A percentile compares a stretch with the other conserved stretches of the same genome.
Evolutionary conservation across 2,113 vertebrate species (phyloP).

Genomic region (Anoplopoma fimbria): DNA sequence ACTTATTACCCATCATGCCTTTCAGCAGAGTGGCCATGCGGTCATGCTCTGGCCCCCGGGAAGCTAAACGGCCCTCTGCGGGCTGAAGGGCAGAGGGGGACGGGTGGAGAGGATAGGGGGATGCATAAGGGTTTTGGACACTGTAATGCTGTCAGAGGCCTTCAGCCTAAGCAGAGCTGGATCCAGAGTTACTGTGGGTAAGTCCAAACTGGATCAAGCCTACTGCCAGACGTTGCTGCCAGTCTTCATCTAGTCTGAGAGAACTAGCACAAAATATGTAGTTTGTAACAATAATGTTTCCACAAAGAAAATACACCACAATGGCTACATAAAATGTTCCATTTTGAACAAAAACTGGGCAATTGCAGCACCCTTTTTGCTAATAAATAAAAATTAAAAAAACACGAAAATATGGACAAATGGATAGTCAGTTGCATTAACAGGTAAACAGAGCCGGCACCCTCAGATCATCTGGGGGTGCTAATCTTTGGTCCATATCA

Average conservation of each 20-base stretch:
- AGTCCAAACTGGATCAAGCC: constrained; percentile 5
- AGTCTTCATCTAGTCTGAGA: not conserved
- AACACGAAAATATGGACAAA: not conserved
- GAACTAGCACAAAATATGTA: not conserved
- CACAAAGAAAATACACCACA: not conserved
- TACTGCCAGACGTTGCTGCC: constrained; percentile 14
- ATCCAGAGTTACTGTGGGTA: constrained; percentile 15
- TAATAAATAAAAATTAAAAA: constrained; percentile 6
- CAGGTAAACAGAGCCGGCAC: not conserved
- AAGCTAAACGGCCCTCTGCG: constrained; percentile 75
- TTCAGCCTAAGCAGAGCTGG: constrained; percentile 9
- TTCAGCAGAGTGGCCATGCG: constrained; percentile 72
- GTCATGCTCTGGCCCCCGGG: constrained; percentile 71
- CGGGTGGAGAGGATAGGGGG: constrained; percentile 17
- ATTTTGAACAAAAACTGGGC: not conserved
- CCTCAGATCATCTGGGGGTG: too few species aligned
- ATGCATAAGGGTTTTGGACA: constrained; percentile 24
- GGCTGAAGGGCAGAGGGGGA: constrained; percentile 61
- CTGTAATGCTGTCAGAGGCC: constrained; percentile 32
- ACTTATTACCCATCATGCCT: constrained; percentile 84
- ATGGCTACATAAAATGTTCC: too few species aligned
- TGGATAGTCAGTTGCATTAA: not conserved
- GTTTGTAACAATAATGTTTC: not conserved
- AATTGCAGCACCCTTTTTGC: not conserved
- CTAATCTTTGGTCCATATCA: not conserved